Evolutionary conservation across 1,140 invertebrate species (phyloP).

Genomic region (Linepithema humile): DNA sequence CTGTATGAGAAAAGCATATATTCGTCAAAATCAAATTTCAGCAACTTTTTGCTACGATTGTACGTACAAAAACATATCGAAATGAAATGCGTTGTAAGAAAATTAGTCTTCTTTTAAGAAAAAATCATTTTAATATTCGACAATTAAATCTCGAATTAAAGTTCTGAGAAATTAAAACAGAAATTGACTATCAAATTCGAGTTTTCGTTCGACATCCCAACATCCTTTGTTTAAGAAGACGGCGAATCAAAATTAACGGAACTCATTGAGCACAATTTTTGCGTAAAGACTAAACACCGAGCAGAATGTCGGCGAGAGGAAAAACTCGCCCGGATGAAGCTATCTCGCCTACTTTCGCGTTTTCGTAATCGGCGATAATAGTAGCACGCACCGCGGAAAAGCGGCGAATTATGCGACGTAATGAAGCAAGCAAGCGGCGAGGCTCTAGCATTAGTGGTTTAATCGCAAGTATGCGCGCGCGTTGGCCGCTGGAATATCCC

Average conservation of each 20-base stretch:
- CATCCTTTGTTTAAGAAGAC: too few relatives aligned
- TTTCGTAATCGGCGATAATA: neutral
- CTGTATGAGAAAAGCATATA: too few relatives aligned
- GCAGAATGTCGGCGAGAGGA: neutral
- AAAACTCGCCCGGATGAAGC: neutral
- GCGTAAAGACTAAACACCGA: neutral
- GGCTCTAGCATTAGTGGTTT: conserved; percentile 32
- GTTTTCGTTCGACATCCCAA: too few relatives aligned
- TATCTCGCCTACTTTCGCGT: neutral
- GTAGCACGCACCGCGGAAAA: neutral
- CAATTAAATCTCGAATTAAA: neutral
- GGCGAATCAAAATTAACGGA: neutral
- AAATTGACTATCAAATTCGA: too few relatives aligned
- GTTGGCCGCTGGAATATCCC: neutral
- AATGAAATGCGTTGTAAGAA: neutral
- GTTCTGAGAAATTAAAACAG: neutral
- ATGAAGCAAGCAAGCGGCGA: neutral
- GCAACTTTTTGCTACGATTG: too few relatives aligned
- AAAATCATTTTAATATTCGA: neutral
- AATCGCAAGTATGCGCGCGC: conserved; percentile 47
- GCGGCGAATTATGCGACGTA: neutral
- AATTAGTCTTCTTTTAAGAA: neutral
- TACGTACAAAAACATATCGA: too few relatives aligned
- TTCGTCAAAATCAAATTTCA: too few relatives aligned
- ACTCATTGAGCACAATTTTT: neutral